Conservation (phyloP, 2,113 vertebrate species). For the Furnarius figulus region DNA sequence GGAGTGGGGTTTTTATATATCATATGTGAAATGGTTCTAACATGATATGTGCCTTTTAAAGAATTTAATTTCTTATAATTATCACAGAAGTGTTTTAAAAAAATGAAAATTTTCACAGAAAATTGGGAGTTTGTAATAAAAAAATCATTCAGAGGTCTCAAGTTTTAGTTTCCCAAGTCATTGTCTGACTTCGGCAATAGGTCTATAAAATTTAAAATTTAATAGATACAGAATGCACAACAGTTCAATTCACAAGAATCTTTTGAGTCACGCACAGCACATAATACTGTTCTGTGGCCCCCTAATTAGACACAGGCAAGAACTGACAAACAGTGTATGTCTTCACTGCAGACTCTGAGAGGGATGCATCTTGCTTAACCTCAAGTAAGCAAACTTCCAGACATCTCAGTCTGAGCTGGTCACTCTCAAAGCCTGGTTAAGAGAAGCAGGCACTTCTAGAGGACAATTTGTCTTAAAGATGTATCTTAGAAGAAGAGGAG, state of each 20-base stretch:
- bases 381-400: not conserved
- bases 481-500: not conserved
- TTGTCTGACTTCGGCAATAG: not conserved
- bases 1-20: not conserved
- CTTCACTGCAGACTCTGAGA: not conserved
- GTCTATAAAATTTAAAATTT: not conserved
- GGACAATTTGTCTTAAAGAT: not conserved
- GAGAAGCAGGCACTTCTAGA: not conserved
- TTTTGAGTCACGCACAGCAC: not conserved
- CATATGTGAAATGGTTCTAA: not conserved
- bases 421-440: not conserved
- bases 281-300: not conserved
- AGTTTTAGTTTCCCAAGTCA: not conserved
- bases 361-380: not conserved
- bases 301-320: not conserved
- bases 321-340: not conserved
- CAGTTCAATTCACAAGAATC: not conserved
- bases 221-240: not conserved
- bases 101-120: not conserved
- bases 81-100: not conserved
- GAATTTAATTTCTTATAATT: not conserved
- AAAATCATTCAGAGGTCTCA: not conserved
- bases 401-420: not conserved
- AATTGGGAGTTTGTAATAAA: not conserved
- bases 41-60: not conserved